Percentiles rank a stretch among this genome's conserved stretches.
Conservation (phyloP, 2,888 invertebrate genomes). For the Habroteleia sp. region DNA sequence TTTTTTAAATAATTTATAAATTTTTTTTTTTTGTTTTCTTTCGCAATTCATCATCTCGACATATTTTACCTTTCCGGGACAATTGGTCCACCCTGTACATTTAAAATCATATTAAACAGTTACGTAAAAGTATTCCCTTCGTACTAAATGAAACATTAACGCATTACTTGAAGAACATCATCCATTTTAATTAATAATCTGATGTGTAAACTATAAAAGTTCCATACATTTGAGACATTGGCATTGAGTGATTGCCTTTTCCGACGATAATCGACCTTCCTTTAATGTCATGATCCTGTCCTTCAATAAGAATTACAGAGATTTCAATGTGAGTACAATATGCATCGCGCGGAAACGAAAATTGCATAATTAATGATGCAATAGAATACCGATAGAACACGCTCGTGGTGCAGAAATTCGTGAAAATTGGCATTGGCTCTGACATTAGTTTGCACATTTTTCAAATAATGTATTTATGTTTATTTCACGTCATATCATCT, state of each 20-base stretch:
- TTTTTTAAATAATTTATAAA: too few species aligned
- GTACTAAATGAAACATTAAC: background rate
- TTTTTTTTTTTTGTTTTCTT: too few species aligned
- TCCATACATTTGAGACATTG: conserved; percentile 32
- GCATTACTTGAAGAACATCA: conserved; percentile 28
- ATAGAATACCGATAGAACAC: conserved; percentile 2
- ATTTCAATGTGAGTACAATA: conserved; percentile 50
- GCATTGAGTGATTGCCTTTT: conserved; percentile 53
- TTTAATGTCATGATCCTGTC: conserved; percentile 59
- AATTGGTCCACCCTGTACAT: too few species aligned
- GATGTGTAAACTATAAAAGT: conserved; percentile 12
- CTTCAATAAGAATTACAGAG: conserved; percentile 59
- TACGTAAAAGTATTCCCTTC: conserved; percentile 19
- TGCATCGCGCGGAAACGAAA: conserved; percentile 39
- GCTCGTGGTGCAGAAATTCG: conserved; percentile 3
- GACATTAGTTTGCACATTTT: background rate
- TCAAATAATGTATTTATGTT: too few species aligned
- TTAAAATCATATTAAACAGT: too few species aligned
- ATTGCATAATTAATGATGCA: conserved; percentile 56
- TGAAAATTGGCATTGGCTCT: conserved; percentile 28
- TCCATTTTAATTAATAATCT: conserved; percentile 43
- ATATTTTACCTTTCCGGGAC: too few species aligned
- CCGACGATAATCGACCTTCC: conserved; percentile 53
- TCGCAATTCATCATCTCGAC: too few species aligned
- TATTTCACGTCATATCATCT: too few species aligned